Base-by-base conservation (phyloP, 2,797 vertebrate species). In the Setipinna tenuifilis region DNA sequence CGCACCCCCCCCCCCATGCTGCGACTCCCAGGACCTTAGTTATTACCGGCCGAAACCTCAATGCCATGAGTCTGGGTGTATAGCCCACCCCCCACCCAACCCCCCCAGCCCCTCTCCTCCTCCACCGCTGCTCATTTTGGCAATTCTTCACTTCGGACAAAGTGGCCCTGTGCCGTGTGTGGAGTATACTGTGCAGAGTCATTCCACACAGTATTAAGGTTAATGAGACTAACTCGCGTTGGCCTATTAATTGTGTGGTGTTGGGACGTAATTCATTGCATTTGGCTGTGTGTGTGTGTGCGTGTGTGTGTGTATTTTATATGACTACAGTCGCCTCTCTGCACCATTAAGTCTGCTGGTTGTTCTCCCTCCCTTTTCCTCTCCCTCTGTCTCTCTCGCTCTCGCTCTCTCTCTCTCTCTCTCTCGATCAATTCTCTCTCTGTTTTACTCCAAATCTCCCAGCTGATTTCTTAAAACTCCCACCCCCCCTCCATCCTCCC, bases 181-280 rank as follows among this genome's bases (percentile, higher is more conserved):
- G 10, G 46, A 10, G 46, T 12, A 65, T 65, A 23, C 14, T 35
- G 68, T 75, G 31, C 2, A 75, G 23, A 75, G 68, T 35, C 14
- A 41, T 75, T 75, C 68, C 68, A 41, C 68, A 16, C 16, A 14
- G 31, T 41, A 31, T 41, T 75, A 75, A 75, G 68, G 68, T 75
- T 75, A 75, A 75, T 75, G 68, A 75, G 68, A 75, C 28, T 35
- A 16, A 9, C 31, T 6, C 4, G 28, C 68, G 6, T 31, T 75
- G 68, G 68, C 68, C 31, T 75, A 16, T 41, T 75, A 75, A 75
- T 75, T 75, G 68, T 28, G 6, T 41, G 31, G 68, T 41, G 31
- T 75, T 75, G 28, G 31, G 31, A 12, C 31, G 68, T 75, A 41
- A 75, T 75, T 75, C 68, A 75, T 75, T 75, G 68, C 68, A 75